A percentile compares a stretch with the other conserved stretches of the same genome.
These are phyloP conservation scores for Lepidurus couesii DNA, from an alignment of 1,140 invertebrate genomes.

Conservation along the genomic window DNA sequence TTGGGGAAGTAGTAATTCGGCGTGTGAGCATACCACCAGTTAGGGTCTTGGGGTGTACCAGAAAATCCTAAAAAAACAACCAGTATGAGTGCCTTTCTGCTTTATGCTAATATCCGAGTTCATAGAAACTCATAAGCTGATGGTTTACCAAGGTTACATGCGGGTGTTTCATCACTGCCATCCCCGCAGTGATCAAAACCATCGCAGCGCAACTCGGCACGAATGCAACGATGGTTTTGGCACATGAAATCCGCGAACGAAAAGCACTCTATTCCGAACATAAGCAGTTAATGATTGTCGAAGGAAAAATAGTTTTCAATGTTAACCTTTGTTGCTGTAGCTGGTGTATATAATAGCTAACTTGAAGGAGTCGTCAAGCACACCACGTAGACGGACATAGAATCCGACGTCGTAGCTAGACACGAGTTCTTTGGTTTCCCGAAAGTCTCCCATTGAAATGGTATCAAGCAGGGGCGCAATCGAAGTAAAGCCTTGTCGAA, in stretches of 20 bases:
- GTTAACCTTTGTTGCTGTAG: slow-evolving; percentile 64
- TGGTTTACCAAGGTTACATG: slow-evolving; percentile 50
- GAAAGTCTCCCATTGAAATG: slow-evolving; percentile 43
- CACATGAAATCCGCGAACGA: slow-evolving; percentile 63
- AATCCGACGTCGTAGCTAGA: slow-evolving; percentile 58
- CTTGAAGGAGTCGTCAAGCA: slow-evolving; percentile 56
- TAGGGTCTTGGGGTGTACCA: slow-evolving; percentile 36
- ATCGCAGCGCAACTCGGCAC: slow-evolving; percentile 71
- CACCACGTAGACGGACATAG: slow-evolving; percentile 60
- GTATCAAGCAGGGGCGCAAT: slow-evolving; percentile 55
- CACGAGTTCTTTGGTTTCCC: slow-evolving; percentile 52
- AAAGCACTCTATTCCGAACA: slow-evolving; percentile 55
- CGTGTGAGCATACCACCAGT: slow-evolving; percentile 60
- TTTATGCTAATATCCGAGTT: no score
- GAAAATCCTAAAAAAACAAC: background rate
- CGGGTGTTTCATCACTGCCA: slow-evolving; percentile 66
- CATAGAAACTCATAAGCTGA: background rate
- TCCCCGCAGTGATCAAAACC: slow-evolving; percentile 85
- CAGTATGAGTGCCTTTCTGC: no score
- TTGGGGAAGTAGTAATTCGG: slow-evolving; percentile 69
- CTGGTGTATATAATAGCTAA: slow-evolving; percentile 64
- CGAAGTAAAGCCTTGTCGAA: slow-evolving; percentile 62
- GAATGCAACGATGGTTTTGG: slow-evolving; percentile 69
- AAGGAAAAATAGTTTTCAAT: background rate
- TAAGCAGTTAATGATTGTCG: slow-evolving; percentile 28